These are phyloP conservation scores for Drosophila lowei DNA, from an alignment of 1,140 invertebrate genomes.

Conservation along the genomic window DNA sequence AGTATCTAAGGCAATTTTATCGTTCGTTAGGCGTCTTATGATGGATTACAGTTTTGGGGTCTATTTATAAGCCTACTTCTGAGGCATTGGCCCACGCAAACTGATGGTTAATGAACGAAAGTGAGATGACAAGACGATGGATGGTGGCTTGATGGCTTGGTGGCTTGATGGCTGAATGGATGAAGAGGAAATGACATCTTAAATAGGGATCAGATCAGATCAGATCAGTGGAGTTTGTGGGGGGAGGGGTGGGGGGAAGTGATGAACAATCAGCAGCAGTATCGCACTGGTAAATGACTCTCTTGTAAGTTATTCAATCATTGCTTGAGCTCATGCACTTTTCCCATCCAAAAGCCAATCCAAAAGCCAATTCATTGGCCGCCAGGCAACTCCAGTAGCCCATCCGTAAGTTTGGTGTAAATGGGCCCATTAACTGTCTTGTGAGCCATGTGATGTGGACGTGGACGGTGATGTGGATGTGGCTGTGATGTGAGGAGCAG, in stretches of 20 bases:
- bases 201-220: conserved; percentile 7
- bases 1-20: conserved; percentile 9
- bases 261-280: neutral
- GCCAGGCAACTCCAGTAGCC: conserved; percentile 41
- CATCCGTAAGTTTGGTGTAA: conserved; percentile 30
- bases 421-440: conserved; percentile 49
- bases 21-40: conserved; percentile 39
- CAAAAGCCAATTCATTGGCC: neutral
- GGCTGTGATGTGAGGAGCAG: conserved; percentile 7
- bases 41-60: conserved; percentile 50
- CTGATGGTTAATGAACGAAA: conserved; percentile 27
- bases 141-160: neutral
- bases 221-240: neutral
- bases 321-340: neutral
- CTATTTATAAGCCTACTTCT: conserved; percentile 8
- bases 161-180: neutral
- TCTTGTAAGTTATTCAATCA: too few relatives aligned
- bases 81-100: conserved; percentile 23
- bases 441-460: neutral
- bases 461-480: neutral
- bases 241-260: neutral
- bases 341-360: neutral
- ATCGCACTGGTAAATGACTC: conserved; percentile 1
- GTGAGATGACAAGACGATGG: conserved; percentile 20
- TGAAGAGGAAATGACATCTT: conserved; percentile 4